A percentile compares a stretch with the other conserved stretches of the same genome.
phyloP scores from a whole-genome alignment of 2,888 invertebrate genomes.

The Sphaerophoria rueppellii region DNA sequence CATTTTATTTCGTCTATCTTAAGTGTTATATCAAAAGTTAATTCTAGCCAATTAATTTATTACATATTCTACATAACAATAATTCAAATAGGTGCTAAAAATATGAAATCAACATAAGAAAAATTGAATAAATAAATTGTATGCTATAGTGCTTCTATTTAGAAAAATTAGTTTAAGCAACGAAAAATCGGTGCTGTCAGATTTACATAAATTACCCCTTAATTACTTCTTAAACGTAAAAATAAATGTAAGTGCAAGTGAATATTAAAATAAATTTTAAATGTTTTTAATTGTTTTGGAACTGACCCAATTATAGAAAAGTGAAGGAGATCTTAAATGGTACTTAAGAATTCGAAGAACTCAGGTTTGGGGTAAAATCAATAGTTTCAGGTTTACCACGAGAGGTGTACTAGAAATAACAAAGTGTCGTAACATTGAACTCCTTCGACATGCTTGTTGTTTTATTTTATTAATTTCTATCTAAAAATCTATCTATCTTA shows the following conservation, averaged over 20 bases:
- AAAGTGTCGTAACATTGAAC: conserved; percentile 39
- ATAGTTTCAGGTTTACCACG: conserved; percentile 15
- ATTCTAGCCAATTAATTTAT: neutral
- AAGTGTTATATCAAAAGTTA: conserved; percentile 22
- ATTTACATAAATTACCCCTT: too few species aligned
- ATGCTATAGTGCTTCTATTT: too few species aligned
- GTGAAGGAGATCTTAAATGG: conserved; percentile 16
- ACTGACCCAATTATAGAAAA: conserved; percentile 20
- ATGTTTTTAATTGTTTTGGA: conserved; percentile 33
- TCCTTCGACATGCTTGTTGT: neutral
- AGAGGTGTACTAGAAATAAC: neutral
- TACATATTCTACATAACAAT: neutral
- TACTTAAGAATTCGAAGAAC: conserved; percentile 20
- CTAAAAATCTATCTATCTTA: neutral
- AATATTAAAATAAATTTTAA: neutral
- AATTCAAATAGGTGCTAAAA: neutral
- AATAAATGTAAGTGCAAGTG: conserved; percentile 47
- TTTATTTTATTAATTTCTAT: neutral
- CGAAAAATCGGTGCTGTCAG: neutral
- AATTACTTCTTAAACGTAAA: neutral
- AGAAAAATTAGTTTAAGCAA: neutral
- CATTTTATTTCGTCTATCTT: conserved; percentile 12
- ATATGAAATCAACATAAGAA: neutral
- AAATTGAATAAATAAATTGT: neutral
- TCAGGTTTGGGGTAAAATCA: conserved; percentile 47